These are phyloP conservation scores for Tachysurus vachellii DNA, from an alignment of 2,113 vertebrate species.

Conservation along the genomic window DNA sequence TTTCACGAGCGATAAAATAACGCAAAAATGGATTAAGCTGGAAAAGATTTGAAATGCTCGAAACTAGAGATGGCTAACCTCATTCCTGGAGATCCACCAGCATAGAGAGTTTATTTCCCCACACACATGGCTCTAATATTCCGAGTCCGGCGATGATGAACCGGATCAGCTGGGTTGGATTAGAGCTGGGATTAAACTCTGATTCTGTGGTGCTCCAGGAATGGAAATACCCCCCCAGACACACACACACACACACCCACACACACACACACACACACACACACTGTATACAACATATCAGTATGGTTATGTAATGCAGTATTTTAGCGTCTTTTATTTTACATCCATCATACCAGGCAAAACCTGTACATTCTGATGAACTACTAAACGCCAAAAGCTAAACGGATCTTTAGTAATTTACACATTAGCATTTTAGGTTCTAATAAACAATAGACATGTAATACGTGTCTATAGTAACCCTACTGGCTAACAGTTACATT, in stretches of 20 bases:
- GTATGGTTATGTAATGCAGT: not conserved
- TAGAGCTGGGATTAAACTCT: constrained; percentile 26
- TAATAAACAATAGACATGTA: not conserved
- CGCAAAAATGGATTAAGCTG: not conserved
- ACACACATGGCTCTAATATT: constrained; percentile 28
- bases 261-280: not conserved
- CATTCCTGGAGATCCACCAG: not conserved
- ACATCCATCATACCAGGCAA: not conserved
- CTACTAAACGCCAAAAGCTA: not conserved
- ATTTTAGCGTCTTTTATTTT: not conserved
- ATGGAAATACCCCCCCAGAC: not conserved
- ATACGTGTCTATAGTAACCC: not conserved
- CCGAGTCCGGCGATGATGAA: not conserved
- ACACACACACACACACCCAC: not conserved
- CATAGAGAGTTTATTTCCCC: constrained; percentile 1
- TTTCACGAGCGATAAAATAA: not conserved
- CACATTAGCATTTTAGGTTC: not conserved
- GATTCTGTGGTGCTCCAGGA: constrained; percentile 6
- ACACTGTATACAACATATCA: not conserved
- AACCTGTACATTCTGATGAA: not conserved
- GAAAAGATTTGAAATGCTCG: not conserved
- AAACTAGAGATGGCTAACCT: not conserved
- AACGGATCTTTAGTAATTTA: not conserved
- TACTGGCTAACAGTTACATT: not conserved
- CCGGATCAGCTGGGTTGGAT: constrained; percentile 9